These are phyloP conservation scores for Gnatocerus cornutus DNA, from an alignment of 2,888 invertebrate species.

Conservation along the genomic window DNA sequence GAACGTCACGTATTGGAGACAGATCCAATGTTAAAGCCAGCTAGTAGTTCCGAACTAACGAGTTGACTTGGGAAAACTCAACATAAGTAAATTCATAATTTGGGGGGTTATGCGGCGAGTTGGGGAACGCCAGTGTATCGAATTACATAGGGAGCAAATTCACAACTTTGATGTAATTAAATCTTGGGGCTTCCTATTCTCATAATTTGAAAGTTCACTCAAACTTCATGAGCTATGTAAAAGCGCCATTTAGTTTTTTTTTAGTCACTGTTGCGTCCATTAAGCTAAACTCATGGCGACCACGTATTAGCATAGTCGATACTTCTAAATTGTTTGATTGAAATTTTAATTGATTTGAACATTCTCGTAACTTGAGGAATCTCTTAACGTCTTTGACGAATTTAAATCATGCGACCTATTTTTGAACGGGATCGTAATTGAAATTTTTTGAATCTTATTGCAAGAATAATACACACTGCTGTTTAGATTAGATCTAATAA, in stretches of 20 bases:
- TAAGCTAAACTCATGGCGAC: constrained; percentile 15
- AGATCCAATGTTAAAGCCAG: constrained; percentile 5
- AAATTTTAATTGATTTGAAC: constrained; percentile 11
- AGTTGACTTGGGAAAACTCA: constrained; percentile 33
- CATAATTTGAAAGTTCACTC: constrained; percentile 42
- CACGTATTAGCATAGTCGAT: constrained; percentile 12
- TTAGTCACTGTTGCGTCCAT: constrained; percentile 14
- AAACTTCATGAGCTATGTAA: constrained; percentile 32
- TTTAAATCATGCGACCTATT: constrained; percentile 16
- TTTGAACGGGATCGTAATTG: constrained; percentile 8
- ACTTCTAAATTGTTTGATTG: constrained; percentile 13
- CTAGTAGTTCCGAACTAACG: constrained; percentile 25
- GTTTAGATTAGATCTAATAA: constrained; percentile 42
- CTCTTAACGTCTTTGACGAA: constrained; percentile 2
- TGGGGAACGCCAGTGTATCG: constrained; percentile 31
- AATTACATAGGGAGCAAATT: constrained; percentile 50
- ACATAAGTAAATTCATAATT: constrained; percentile 45
- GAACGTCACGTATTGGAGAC: constrained; percentile 2
- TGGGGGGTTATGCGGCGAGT: constrained; percentile 31
- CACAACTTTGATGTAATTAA: constrained; percentile 51
- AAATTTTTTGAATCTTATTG: constrained; percentile 30
- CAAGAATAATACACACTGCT: constrained; percentile 42
- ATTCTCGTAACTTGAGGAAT: constrained; percentile 14
- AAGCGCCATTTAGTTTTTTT: constrained; percentile 11
- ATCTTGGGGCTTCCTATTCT: constrained; percentile 48